A percentile compares a stretch with the other conserved stretches of the same genome.
Conservation (phyloP, 2,797 vertebrate genomes). For the Phyllotis vaccarum region DNA sequence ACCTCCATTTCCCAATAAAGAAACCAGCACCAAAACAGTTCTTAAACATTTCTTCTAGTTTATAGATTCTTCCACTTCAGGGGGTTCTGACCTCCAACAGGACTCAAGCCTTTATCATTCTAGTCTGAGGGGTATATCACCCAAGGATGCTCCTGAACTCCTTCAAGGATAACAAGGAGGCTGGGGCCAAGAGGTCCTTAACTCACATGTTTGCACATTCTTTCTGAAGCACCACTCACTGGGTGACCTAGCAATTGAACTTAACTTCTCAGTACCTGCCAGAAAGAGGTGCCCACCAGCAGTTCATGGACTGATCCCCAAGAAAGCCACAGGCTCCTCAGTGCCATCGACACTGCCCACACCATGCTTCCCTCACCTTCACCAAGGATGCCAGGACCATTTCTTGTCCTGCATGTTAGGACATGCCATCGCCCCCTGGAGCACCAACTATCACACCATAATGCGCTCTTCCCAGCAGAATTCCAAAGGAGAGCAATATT, state of each 20-base stretch:
- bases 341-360: background rate
- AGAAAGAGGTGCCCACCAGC: background rate
- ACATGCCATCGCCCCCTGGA: rapidly evolving
- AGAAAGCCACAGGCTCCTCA: background rate
- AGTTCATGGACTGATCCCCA: background rate
- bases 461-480: constrained; percentile 63
- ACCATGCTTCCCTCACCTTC: too few species aligned
- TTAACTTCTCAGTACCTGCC: background rate
- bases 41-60: background rate
- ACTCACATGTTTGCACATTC: background rate
- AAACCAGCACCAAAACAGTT: background rate
- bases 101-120: background rate
- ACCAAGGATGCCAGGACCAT: background rate
- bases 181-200: too few species aligned
- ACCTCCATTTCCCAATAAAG: background rate
- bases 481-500: constrained; percentile 83
- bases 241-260: background rate
- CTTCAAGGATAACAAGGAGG: background rate
- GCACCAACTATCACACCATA: background rate
- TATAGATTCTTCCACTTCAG: background rate
- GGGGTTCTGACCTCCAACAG: background rate
- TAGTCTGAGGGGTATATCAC: background rate
- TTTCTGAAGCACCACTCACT: background rate
- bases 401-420: background rate
- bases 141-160: background rate